These are phyloP conservation scores for Chamaea fasciata DNA, from an alignment of 2,113 vertebrate genomes.

Conservation along the genomic window DNA sequence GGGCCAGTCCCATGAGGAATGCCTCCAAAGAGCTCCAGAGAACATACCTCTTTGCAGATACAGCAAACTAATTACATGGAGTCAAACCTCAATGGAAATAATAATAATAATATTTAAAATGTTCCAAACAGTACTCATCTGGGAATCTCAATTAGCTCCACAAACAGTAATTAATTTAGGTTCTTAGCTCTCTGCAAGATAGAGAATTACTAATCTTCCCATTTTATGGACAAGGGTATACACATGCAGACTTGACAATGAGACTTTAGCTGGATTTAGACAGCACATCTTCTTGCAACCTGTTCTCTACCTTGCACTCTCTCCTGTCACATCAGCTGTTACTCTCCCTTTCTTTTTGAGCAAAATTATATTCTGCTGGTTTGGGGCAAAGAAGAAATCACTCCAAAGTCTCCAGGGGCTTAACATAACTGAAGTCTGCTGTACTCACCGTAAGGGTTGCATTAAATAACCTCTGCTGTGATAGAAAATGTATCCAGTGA, in stretches of 20 bases:
- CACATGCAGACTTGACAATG: not conserved
- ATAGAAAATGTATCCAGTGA: rapidly evolving
- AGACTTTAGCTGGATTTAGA: not conserved
- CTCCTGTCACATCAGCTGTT: not conserved
- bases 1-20: not conserved
- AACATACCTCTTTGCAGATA: conserved; percentile 26
- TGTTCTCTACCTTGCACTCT: not conserved
- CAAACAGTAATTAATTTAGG: conserved; percentile 55
- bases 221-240: not conserved
- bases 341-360: not conserved
- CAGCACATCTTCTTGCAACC: not conserved
- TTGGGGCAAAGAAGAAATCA: not conserved
- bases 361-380: not conserved
- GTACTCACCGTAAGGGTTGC: not conserved
- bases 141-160: conserved; percentile 45
- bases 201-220: not conserved
- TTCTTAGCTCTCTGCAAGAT: not conserved
- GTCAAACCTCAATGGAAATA: conserved; percentile 33
- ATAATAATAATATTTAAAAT: conserved; percentile 28
- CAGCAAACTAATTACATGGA: conserved; percentile 16
- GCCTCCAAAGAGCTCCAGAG: not conserved
- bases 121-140: conserved; percentile 23
- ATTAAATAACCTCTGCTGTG: not conserved
- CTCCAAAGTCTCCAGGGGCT: not conserved
- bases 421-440: not conserved